phyloP scores from a whole-genome alignment of 1,140 invertebrate species.

The Varroa destructor region DNA sequence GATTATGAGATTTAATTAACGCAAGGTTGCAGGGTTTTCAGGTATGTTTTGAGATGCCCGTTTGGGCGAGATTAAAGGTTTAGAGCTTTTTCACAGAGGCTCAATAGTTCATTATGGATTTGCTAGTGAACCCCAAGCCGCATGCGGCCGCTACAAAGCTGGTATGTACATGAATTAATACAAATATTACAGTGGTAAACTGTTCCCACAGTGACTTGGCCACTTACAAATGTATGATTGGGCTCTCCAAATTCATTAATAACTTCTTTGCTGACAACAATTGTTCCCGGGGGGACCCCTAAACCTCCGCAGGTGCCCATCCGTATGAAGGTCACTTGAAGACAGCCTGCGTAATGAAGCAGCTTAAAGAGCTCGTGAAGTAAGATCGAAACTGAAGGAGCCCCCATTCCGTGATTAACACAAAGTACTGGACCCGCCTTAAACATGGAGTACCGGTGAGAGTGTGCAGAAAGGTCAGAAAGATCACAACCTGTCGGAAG shows the following conservation, averaged over 20 bases:
- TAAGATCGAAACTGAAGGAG: slow-evolving; percentile 76
- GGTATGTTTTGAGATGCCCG: no score
- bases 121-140: no score
- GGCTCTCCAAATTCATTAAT: slow-evolving; percentile 18
- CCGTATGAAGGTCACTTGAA: slow-evolving; percentile 75
- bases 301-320: slow-evolving; percentile 84
- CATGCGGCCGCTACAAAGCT: no score
- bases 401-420: slow-evolving; percentile 85
- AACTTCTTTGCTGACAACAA: slow-evolving; percentile 17
- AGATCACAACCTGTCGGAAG: slow-evolving; percentile 70
- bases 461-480: slow-evolving; percentile 75
- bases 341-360: slow-evolving; percentile 74
- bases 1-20: no score
- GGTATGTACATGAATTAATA: no score
- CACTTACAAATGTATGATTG: slow-evolving; percentile 10
- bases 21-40: no score
- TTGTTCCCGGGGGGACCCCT: slow-evolving; percentile 41
- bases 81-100: no score
- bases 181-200: no score
- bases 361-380: slow-evolving; percentile 85
- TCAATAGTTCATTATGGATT: no score
- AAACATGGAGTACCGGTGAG: slow-evolving; percentile 89
- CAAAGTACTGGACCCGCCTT: slow-evolving; percentile 88
- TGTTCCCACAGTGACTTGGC: no score
- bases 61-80: no score